Evolutionary conservation across 2,113 vertebrate species (phyloP), one percentile per base, ranked within the genome.

Genomic region (Bubo bubo): DNA sequence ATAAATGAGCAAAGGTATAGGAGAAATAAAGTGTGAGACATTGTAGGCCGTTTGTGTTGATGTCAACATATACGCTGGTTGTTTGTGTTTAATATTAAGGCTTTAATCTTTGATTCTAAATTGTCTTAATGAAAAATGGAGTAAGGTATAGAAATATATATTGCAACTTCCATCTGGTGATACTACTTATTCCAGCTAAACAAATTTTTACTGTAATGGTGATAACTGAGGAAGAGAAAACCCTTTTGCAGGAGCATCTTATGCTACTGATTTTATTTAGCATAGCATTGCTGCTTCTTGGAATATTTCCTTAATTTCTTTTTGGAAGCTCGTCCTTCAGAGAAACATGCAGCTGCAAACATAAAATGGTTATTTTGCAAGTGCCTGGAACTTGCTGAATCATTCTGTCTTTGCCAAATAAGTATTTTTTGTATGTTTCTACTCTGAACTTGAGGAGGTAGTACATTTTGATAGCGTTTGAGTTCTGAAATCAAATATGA

Each of bases 331-430:
- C 1, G 20, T 88, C 68, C 70, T 96, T 93, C 82, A 84, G 52
- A 88, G 64, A 93, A 68, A 86, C 50, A 75, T 71, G 90, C 96
- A 96, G 91, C 92, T 97, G 90, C 90, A 88, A 88, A 80, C 63
- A 70, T 90, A 86, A 95, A 96, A 91, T 96, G 94, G 86, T 94
- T 97, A 86, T 92, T 96, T 90, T 88, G 92, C 94, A 96, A 95
- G 88, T 96, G 86, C 70, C 93, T 95, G 49, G 68, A 93, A 88
- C 73, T 95, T 95, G 90, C 92, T 86, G 76, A 94, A 90, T 97
- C 83, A 84, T 92, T 94, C 60, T 93, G 72, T 84, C 80, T 87
- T 94, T 87, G 79, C 83, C 91, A 95, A 90, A 86, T 79, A 91
- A 95, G 76, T 81, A 39, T 34, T 90, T 83, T 93, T 92, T 30